Conservation (phyloP, 2,888 invertebrate species). For the Leuctra nigra region DNA sequence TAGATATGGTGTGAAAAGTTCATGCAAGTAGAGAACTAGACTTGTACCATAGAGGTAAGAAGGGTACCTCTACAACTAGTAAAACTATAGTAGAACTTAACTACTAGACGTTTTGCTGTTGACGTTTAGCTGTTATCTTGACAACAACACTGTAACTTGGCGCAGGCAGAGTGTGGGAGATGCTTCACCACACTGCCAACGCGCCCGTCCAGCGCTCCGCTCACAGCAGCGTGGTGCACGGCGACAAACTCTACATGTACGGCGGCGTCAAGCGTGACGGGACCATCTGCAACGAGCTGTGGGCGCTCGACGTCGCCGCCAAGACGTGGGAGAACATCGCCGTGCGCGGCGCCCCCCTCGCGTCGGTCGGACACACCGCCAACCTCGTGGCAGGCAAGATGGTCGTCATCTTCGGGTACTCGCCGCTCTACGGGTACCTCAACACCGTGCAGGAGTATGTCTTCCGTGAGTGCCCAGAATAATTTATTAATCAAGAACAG, state of each 20-base stretch:
- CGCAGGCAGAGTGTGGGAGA: conserved; percentile 56
- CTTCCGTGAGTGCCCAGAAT: conserved; percentile 38
- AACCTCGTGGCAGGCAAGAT: conserved; percentile 74
- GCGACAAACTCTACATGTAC: conserved; percentile 87
- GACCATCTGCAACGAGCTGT: conserved; percentile 65
- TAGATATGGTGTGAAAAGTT: too few species aligned
- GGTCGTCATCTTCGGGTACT: conserved; percentile 96
- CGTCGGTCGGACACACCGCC: conserved; percentile 86
- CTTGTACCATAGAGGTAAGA: too few species aligned
- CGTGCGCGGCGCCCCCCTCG: conserved; percentile 48
- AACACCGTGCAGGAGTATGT: conserved; percentile 74
- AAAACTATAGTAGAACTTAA: too few species aligned
- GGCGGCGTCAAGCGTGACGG: conserved; percentile 68
- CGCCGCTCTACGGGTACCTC: conserved; percentile 88
- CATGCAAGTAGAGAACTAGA: too few species aligned
- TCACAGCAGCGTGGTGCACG: conserved; percentile 66
- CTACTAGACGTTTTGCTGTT: too few species aligned
- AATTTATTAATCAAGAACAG: too few species aligned
- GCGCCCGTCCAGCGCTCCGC: conserved; percentile 77
- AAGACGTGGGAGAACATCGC: conserved; percentile 82
- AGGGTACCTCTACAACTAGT: too few species aligned
- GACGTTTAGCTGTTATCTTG: too few species aligned
- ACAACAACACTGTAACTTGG: too few species aligned
- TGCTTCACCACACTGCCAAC: conserved; percentile 49
- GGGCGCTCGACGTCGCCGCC: conserved; percentile 76